A percentile compares a stretch with the other conserved stretches of the same genome.
phyloP scores from a whole-genome alignment of 2,888 invertebrate genomes.

The Oscheius sp. region DNA sequence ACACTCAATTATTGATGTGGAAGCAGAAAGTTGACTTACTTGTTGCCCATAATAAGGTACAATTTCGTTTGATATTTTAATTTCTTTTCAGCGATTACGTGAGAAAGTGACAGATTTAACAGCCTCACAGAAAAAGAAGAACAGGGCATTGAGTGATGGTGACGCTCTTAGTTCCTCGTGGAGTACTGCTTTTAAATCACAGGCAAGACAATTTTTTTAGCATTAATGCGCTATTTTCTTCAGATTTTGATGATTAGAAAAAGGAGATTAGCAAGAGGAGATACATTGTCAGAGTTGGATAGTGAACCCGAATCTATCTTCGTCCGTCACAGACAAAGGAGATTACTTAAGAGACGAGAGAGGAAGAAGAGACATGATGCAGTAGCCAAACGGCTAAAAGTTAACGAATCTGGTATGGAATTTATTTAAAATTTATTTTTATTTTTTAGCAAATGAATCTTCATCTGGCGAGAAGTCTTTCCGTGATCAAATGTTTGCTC shows the following conservation, averaged over 20 bases:
- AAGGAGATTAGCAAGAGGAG: slow-evolving; percentile 46
- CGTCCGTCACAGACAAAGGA: slow-evolving; percentile 45
- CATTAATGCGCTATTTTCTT: not conserved
- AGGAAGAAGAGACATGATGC: slow-evolving; percentile 31
- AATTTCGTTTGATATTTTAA: not conserved
- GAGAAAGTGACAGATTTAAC: slow-evolving; percentile 49
- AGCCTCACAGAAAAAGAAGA: slow-evolving; percentile 30
- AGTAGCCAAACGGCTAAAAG: slow-evolving; percentile 1
- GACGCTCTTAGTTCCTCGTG: slow-evolving; percentile 41
- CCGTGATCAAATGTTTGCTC: slow-evolving; percentile 20
- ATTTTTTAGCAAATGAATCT: not conserved
- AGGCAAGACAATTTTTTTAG: slow-evolving; percentile 29
- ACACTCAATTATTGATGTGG: slow-evolving; percentile 49
- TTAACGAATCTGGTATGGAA: slow-evolving; percentile 12
- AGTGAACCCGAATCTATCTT: slow-evolving; percentile 59
- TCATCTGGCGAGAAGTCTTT: slow-evolving; percentile 4
- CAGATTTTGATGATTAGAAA: slow-evolving; percentile 47
- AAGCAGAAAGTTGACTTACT: slow-evolving; percentile 57
- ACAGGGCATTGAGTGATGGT: slow-evolving; percentile 31
- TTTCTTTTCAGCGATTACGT: slow-evolving; percentile 45
- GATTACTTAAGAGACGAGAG: slow-evolving; percentile 48
- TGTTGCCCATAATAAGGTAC: slow-evolving; percentile 60
- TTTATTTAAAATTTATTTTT: not conserved
- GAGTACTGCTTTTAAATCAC: slow-evolving; percentile 52
- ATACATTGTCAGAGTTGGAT: slow-evolving; percentile 56